Percentiles rank a stretch among this genome's conserved stretches.
Conservation (phyloP, 2,888 invertebrate species). For the Bhutanitis thaidina region DNA sequence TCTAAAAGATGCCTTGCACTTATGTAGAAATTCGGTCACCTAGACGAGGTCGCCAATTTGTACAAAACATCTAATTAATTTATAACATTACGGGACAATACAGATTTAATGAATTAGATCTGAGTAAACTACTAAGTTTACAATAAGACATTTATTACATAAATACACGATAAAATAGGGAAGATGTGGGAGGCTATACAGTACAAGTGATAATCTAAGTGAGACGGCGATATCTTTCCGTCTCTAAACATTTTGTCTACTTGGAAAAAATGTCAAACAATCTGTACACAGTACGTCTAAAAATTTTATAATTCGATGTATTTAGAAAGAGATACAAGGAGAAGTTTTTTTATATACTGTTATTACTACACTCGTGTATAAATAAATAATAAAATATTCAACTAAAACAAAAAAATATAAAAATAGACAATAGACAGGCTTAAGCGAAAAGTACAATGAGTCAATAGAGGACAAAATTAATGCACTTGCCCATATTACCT, state of each 20-base stretch:
- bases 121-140: slow-evolving; percentile 72
- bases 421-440: slow-evolving; percentile 67
- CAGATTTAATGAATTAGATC: slow-evolving; percentile 69
- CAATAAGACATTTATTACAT: slow-evolving; percentile 76
- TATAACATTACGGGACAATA: slow-evolving; percentile 69
- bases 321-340: slow-evolving; percentile 44
- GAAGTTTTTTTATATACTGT: slow-evolving; percentile 52
- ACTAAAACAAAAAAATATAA: slow-evolving; percentile 69
- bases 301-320: slow-evolving; percentile 56
- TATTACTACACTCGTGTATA: slow-evolving; percentile 54
- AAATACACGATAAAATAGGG: slow-evolving; percentile 63
- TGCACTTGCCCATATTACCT: slow-evolving; percentile 79
- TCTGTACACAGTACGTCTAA: slow-evolving; percentile 47
- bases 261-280: slow-evolving; percentile 26
- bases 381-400: slow-evolving; percentile 80
- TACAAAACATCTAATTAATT: slow-evolving; percentile 72
- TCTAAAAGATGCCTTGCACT: slow-evolving; percentile 42
- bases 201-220: slow-evolving; percentile 60
- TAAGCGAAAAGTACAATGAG: slow-evolving; percentile 74
- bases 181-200: slow-evolving; percentile 62
- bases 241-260: slow-evolving; percentile 38
- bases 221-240: slow-evolving; percentile 50
- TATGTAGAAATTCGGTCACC: slow-evolving; percentile 76
- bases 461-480: slow-evolving; percentile 75
- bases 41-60: slow-evolving; percentile 77